Percentiles rank a stretch among this genome's conserved stretches.
These are phyloP conservation scores for Phoeniculus purpureus DNA, from an alignment of 2,797 vertebrate species.

Conservation along the genomic window DNA sequence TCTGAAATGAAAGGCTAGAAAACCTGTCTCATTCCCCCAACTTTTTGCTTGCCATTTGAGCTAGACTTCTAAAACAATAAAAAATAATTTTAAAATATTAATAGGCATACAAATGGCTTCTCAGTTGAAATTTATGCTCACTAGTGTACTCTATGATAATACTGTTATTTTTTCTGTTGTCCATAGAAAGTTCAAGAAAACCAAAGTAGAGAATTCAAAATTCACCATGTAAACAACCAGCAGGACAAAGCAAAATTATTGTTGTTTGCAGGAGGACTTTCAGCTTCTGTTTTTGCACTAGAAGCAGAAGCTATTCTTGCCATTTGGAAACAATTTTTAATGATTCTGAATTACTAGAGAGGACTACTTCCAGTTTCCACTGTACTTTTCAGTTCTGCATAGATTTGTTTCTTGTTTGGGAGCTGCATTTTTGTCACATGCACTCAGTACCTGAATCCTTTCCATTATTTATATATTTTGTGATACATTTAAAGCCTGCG, in stretches of 20 bases:
- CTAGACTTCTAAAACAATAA: not conserved
- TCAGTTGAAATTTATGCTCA: not conserved
- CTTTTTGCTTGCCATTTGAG: not conserved
- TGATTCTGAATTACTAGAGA: not conserved
- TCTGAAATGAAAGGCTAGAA: not conserved
- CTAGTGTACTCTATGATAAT: not conserved
- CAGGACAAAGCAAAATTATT: not conserved
- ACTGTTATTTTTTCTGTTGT: not conserved
- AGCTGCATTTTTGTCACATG: not conserved
- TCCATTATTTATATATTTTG: not conserved
- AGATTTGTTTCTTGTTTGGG: not conserved
- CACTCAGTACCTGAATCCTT: not conserved
- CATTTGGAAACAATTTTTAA: not conserved
- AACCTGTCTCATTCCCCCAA: not conserved
- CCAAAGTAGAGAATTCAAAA: not conserved
- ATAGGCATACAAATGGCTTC: not conserved
- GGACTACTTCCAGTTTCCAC: not conserved
- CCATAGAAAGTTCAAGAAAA: not conserved
- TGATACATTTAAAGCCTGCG: not conserved
- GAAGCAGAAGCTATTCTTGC: not conserved
- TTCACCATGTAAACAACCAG: not conserved
- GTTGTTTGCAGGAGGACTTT: not conserved
- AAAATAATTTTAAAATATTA: not conserved
- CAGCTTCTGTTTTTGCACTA: not conserved
- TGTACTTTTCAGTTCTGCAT: not conserved